These are phyloP conservation scores for Asteroscopus sphinx DNA, from an alignment of 2,888 invertebrate genomes.

Conservation along the genomic window DNA sequence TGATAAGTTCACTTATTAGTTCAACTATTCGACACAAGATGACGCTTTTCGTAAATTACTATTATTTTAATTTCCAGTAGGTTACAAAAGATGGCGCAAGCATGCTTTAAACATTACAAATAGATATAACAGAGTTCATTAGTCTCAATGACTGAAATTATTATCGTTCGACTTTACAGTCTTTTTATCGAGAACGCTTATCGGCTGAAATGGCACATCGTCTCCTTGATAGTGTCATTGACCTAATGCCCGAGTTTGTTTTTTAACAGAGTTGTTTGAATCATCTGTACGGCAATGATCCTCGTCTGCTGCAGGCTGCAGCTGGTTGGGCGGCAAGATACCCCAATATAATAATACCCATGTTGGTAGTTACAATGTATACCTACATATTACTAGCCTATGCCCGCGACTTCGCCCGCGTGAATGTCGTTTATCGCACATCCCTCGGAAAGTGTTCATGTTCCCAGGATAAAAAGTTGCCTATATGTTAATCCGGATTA, in stretches of 20 bases:
- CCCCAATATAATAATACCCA: no score
- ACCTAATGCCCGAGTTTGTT: slow-evolving; percentile 4
- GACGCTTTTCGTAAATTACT: neutral
- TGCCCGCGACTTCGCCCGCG: no score
- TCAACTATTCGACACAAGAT: slow-evolving; percentile 44
- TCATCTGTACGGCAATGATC: neutral
- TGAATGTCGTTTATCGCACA: no score
- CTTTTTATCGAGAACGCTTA: slow-evolving; percentile 9
- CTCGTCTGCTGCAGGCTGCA: no score
- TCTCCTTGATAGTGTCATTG: slow-evolving; percentile 7
- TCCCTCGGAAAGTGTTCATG: no score
- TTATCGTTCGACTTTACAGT: neutral
- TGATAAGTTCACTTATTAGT: neutral
- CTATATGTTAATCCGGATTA: no score
- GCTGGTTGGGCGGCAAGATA: no score
- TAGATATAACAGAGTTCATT: slow-evolving; percentile 14
- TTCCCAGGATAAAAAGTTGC: no score
- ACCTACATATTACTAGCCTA: no score
- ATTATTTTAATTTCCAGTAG: neutral
- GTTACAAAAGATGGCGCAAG: slow-evolving; percentile 15
- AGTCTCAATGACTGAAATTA: slow-evolving; percentile 2
- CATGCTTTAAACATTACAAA: neutral
- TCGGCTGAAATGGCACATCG: slow-evolving; percentile 6
- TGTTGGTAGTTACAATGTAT: no score
- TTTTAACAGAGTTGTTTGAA: neutral